Evolutionary conservation across 2,113 vertebrate species (phyloP).

Genomic region (Apodemus speciosus): DNA sequence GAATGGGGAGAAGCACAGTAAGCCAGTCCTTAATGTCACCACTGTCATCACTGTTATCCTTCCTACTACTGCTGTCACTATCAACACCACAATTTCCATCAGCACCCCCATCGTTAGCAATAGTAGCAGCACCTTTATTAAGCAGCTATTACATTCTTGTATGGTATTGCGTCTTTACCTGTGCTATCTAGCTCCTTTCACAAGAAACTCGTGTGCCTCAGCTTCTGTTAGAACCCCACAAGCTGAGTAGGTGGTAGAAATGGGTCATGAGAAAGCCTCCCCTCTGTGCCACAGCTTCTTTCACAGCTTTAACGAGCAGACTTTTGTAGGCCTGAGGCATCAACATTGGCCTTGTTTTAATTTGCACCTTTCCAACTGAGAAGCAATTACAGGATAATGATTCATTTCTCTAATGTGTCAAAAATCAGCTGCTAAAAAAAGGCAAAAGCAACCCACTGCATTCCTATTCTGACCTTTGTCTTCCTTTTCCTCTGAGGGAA

Average conservation of each 20-base stretch:
- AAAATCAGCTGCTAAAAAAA: neutral
- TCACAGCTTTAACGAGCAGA: neutral
- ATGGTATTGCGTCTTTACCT: no score
- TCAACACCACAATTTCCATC: neutral
- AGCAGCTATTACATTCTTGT: neutral
- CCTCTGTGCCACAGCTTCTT: neutral
- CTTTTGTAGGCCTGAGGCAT: neutral
- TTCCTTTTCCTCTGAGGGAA: neutral
- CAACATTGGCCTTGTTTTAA: neutral
- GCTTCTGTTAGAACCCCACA: neutral
- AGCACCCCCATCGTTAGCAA: neutral
- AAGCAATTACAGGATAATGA: slow-evolving; percentile 2
- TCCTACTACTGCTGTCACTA: neutral
- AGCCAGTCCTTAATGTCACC: neutral
- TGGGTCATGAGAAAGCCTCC: neutral
- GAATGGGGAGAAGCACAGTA: neutral
- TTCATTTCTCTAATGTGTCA: neutral
- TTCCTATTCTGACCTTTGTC: neutral
- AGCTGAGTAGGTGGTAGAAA: neutral
- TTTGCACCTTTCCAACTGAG: neutral
- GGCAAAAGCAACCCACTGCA: no score
- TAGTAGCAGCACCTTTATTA: no score
- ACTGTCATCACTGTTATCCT: neutral
- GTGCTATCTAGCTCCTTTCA: neutral
- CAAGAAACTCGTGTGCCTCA: neutral